phyloP scores from a whole-genome alignment of 2,113 vertebrate genomes.

The Poicephalus gulielmi region DNA sequence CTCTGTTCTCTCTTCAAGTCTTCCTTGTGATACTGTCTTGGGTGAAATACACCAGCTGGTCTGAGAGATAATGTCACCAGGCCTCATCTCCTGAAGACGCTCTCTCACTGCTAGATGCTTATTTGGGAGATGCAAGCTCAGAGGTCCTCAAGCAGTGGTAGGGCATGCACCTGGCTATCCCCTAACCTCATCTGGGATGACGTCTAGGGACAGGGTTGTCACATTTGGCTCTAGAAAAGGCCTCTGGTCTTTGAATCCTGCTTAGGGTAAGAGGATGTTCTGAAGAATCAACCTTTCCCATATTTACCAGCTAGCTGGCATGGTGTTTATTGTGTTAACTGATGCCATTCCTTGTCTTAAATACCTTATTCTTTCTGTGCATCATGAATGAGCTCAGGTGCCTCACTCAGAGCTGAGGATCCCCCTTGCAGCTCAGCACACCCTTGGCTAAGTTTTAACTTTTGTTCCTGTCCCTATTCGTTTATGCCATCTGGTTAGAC shows the following conservation, averaged over 20 bases:
- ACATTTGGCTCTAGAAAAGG: background rate
- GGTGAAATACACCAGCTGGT: background rate
- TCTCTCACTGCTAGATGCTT: accelerated
- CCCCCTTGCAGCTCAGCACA: background rate
- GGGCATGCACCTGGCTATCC: background rate
- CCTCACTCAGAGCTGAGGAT: background rate
- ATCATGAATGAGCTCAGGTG: background rate
- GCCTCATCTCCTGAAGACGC: background rate
- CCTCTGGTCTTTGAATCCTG: background rate
- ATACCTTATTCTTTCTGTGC: background rate
- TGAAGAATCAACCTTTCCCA: background rate
- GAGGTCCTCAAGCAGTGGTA: background rate
- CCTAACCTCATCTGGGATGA: background rate
- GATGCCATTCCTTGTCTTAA: background rate
- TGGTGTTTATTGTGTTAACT: background rate
- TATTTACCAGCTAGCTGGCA: background rate
- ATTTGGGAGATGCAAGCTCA: background rate
- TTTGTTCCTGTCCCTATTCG: background rate
- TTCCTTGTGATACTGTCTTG: accelerated
- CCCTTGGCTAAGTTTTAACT: background rate
- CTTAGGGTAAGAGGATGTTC: background rate
- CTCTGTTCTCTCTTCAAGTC: background rate
- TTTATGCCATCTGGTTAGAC: background rate
- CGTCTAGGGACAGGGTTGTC: background rate
- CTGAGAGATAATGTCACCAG: background rate